phyloP scores from a whole-genome alignment of 2,797 vertebrate genomes.

The Ataeniobius toweri region DNA sequence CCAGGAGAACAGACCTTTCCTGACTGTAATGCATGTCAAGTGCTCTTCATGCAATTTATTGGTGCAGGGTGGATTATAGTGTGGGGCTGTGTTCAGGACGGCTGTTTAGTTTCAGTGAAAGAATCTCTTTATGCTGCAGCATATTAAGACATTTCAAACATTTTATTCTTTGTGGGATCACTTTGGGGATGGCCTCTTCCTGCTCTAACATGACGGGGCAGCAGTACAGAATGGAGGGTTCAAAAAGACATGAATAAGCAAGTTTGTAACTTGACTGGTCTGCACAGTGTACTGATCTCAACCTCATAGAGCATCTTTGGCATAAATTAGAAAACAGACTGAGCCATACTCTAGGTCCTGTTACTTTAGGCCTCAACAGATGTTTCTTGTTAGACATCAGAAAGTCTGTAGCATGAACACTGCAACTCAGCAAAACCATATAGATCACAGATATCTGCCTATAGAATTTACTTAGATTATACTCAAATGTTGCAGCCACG shows the following conservation, averaged over 20 bases:
- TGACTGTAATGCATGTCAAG: neutral
- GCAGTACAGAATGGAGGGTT: neutral
- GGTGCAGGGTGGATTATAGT: neutral
- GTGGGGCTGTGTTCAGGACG: neutral
- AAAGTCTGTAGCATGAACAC: too few relatives aligned
- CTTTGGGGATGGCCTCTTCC: neutral
- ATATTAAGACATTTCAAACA: neutral
- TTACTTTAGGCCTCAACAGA: too few relatives aligned
- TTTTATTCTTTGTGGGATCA: neutral
- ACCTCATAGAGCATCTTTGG: too few relatives aligned
- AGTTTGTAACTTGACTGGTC: neutral
- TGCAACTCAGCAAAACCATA: too few relatives aligned
- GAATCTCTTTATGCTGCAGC: neutral
- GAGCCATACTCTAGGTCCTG: too few relatives aligned
- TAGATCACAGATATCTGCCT: too few relatives aligned
- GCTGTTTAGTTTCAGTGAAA: neutral
- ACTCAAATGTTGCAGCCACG: neutral
- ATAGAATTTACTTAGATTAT: neutral
- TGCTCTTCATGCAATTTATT: neutral
- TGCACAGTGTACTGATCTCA: neutral
- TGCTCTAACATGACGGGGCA: too few relatives aligned
- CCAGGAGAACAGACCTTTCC: too few relatives aligned
- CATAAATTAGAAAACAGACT: too few relatives aligned
- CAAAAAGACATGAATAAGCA: neutral
- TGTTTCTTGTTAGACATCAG: too few relatives aligned